Conservation (phyloP, 2,888 invertebrate genomes). For the Chrysotoxum bicinctum region DNA sequence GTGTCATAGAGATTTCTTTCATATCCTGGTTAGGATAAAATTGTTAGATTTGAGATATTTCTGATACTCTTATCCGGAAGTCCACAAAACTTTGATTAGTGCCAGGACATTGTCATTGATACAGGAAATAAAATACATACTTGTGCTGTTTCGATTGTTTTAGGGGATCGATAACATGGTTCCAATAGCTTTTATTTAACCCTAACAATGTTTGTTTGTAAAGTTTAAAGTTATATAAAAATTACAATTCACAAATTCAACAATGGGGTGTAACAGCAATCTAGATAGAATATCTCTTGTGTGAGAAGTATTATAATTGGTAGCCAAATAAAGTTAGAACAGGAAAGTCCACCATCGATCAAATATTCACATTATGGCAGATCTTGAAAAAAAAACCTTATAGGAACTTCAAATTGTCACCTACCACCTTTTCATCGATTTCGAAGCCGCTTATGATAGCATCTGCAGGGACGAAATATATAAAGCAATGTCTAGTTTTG, state of each 20-base stretch:
- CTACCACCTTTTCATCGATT: too few species aligned
- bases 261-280: background rate
- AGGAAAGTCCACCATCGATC: too few species aligned
- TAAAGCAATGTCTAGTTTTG: too few species aligned
- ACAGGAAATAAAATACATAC: background rate
- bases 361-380: too few species aligned
- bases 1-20: background rate
- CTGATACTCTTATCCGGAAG: background rate
- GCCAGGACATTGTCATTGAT: conserved; percentile 13
- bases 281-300: background rate
- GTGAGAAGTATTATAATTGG: background rate
- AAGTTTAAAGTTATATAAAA: background rate
- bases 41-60: conserved; percentile 12
- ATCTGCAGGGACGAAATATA: too few species aligned
- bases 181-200: background rate
- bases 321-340: background rate
- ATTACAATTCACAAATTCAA: background rate
- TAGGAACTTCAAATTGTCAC: too few species aligned
- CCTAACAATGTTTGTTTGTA: background rate
- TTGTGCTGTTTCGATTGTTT: background rate
- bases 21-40: background rate
- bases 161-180: background rate
- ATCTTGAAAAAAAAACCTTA: too few species aligned
- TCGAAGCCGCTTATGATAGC: too few species aligned
- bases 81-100: conserved; percentile 14